A percentile compares a stretch with the other conserved stretches of the same genome.
phyloP scores from a whole-genome alignment of 2,797 vertebrate species.

The Gobio occitaniae region DNA sequence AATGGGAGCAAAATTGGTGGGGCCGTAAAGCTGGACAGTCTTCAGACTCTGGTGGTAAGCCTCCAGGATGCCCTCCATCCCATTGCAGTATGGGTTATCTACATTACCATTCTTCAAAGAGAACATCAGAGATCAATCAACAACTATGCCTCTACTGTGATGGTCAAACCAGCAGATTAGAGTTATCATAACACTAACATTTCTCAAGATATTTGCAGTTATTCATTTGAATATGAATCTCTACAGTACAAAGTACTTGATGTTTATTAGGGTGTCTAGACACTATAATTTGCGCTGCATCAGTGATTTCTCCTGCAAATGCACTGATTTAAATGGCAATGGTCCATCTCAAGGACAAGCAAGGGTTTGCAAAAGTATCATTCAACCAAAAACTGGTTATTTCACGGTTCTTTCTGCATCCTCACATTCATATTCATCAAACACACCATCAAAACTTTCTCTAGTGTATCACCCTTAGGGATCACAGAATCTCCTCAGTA shows the following conservation, averaged over 20 bases:
- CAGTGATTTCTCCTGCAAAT: not conserved
- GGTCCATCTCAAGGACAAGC: not conserved
- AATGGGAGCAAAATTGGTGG: conserved; percentile 94
- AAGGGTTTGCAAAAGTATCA: not conserved
- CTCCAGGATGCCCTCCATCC: conserved; percentile 93
- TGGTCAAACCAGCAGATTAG: not conserved
- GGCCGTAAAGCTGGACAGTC: conserved; percentile 95
- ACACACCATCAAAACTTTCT: not conserved
- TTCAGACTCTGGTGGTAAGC: conserved; percentile 96
- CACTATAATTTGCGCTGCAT: not conserved
- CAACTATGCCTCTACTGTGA: not conserved
- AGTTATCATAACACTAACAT: not conserved
- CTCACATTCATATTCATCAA: conserved; percentile 7
- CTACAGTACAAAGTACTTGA: not conserved
- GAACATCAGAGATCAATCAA: conserved; percentile 43
- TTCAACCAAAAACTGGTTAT: not conserved
- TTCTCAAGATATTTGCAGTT: not conserved
- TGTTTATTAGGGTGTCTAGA: not conserved
- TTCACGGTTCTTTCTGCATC: not conserved
- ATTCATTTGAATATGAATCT: not conserved
- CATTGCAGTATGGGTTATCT: conserved; percentile 91
- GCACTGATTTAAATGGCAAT: not conserved
- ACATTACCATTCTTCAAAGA: conserved; percentile 86
- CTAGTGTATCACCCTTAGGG: not conserved
- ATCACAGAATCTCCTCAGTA: not conserved